phyloP scores from a whole-genome alignment of 2,888 invertebrate species.

The Brachyopa scutellaris region DNA sequence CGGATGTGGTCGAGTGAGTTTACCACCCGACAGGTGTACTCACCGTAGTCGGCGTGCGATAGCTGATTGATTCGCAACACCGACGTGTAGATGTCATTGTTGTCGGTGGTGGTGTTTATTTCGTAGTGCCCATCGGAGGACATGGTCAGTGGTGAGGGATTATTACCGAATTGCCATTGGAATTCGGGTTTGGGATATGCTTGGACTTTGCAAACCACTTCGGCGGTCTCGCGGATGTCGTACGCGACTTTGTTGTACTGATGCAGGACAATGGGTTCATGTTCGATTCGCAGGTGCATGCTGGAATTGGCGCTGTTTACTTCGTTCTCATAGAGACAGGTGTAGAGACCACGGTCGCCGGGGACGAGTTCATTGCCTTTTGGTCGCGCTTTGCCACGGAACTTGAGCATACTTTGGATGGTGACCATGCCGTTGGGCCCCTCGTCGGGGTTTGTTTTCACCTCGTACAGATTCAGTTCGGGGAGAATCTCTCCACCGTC shows the following conservation, averaged over 20 bases:
- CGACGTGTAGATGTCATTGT: constrained; percentile 93
- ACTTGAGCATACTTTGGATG: constrained; percentile 91
- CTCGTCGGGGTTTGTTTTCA: constrained; percentile 89
- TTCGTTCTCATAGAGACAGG: constrained; percentile 94
- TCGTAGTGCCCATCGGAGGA: constrained; percentile 93
- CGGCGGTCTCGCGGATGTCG: constrained; percentile 91
- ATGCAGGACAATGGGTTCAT: constrained; percentile 93
- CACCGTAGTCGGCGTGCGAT: constrained; percentile 93
- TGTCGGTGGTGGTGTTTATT: constrained; percentile 90
- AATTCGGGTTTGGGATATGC: constrained; percentile 96
- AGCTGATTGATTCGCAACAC: constrained; percentile 88
- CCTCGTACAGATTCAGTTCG: constrained; percentile 90
- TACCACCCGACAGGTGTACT: constrained; percentile 93
- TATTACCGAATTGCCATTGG: constrained; percentile 93
- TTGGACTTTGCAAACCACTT: constrained; percentile 93
- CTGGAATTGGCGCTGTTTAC: constrained; percentile 93
- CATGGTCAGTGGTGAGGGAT: constrained; percentile 88
- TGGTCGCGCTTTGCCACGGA: constrained; percentile 90
- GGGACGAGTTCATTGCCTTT: constrained; percentile 90
- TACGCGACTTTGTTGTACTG: constrained; percentile 94
- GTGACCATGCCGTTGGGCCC: constrained; percentile 90
- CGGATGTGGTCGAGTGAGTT: constrained; percentile 91
- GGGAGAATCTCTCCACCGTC: constrained; percentile 91
- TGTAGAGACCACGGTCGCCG: constrained; percentile 92
- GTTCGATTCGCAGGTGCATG: constrained; percentile 95